Evolutionary conservation across 2,888 invertebrate species (phyloP).

Genomic region (Ennomos erosarius): DNA sequence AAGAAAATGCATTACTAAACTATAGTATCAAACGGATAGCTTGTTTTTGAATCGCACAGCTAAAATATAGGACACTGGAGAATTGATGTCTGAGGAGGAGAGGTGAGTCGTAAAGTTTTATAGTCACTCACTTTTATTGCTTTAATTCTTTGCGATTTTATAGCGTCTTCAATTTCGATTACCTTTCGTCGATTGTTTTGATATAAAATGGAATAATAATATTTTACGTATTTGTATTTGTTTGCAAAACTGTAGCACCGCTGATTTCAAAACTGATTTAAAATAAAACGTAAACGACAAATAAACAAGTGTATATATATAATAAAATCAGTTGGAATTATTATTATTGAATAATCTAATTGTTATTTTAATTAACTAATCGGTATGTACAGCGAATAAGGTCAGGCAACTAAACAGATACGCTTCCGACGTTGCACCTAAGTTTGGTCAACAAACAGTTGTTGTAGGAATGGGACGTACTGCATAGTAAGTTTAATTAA

Average conservation of each 20-base stretch:
- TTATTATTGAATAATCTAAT: background rate
- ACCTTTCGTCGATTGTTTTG: constrained; percentile 27
- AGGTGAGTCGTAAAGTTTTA: constrained; percentile 42
- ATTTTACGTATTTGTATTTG: background rate
- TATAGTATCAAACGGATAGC: background rate
- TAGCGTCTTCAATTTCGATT: constrained; percentile 28
- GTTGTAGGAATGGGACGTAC: constrained; percentile 6
- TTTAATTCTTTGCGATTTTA: constrained; percentile 42
- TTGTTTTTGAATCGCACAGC: constrained; percentile 7
- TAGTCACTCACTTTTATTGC: constrained; percentile 37
- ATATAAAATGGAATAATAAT: constrained; percentile 17
- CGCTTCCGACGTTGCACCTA: constrained; percentile 19
- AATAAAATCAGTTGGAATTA: no score
- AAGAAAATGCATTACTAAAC: no score
- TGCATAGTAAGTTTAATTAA: background rate
- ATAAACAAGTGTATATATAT: no score
- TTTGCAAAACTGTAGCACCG: no score
- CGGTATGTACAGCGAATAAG: constrained; percentile 11
- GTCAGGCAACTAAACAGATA: constrained; percentile 17
- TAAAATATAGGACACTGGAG: constrained; percentile 21
- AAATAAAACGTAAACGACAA: no score
- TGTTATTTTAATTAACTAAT: background rate
- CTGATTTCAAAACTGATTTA: no score
- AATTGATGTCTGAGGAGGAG: constrained; percentile 21
- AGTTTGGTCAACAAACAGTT: constrained; percentile 29